Base-by-base conservation (phyloP, 2,888 invertebrate genomes). In the Drosophila picticornis region DNA sequence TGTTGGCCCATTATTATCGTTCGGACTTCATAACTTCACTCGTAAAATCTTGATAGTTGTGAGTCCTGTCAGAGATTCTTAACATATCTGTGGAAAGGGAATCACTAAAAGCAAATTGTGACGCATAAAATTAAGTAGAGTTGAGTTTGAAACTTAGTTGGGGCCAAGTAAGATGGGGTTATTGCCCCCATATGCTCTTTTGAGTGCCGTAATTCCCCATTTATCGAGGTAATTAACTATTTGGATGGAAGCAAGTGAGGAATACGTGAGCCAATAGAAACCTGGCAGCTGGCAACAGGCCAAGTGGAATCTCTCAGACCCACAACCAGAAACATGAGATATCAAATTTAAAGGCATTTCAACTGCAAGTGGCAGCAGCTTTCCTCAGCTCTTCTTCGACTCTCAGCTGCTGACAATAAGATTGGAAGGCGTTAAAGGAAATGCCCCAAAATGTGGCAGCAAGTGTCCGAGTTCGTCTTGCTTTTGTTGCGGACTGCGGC, bases 1-100 rank as follows among this genome's bases (percentile, higher is more conserved):
- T 93, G 92, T 92, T 92, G 91, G 90, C 85, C 86, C 90, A 93
- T 93, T 92, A 93, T 92, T 92, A 92, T 93, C 91, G 84, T 87
- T 91, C 85, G 84, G 91, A 92, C 90, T 92, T 92, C 90, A 92
- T 92, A 92, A 91, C 88, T 91, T 78, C 57, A 61, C 72, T 74
- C 86, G 74, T 81, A 83, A 85, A 85, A 72, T 86, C 73, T 81
- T 80, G 87, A 88, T 81, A 75, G 87, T 69, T 72, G 43, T 65
- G 58, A 46, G 43, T 58, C 55, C 46, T 36, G 19, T 19, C 13
- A 43, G 25, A 43, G 57, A 43, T 57, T 57, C 57, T 22, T 31
- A 43, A 10, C 6, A 29, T 50, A 29, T 69, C 53, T 50, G 67
- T n/a, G 19, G 56, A 31, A 31, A 40, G 40, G 22, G 27, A 34